Conservation (phyloP, 2,888 invertebrate species). For the Uropetala carovei region DNA sequence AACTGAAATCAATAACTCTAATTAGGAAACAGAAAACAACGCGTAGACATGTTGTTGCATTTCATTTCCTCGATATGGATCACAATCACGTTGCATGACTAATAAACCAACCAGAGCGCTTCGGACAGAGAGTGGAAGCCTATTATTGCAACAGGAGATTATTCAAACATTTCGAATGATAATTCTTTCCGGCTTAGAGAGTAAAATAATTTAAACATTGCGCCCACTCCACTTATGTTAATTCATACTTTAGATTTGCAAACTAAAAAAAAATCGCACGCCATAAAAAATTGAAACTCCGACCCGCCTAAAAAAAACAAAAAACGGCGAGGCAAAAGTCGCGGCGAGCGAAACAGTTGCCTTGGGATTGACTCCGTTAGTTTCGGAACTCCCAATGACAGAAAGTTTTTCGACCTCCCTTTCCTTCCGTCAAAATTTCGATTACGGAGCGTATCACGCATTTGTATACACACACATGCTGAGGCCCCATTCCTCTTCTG, state of each 20-base stretch:
- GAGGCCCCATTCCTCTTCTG: background rate
- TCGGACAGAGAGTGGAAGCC: no score
- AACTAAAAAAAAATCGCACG: background rate
- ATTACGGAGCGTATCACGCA: background rate
- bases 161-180: no score
- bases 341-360: background rate
- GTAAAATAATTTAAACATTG: no score
- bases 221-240: no score
- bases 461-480: background rate
- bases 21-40: no score
- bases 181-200: no score
- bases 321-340: background rate
- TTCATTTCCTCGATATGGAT: no score
- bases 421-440: constrained; percentile 10
- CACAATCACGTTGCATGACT: no score
- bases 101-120: no score
- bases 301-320: background rate
- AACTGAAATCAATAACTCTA: no score
- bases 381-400: background rate
- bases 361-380: background rate
- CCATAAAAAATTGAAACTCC: background rate
- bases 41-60: no score
- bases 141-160: no score
- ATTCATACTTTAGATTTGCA: background rate
- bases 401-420: background rate